Percentiles rank a stretch among this genome's conserved stretches.
phyloP scores from a whole-genome alignment of 2,113 vertebrate genomes.

The Psophia crepitans region DNA sequence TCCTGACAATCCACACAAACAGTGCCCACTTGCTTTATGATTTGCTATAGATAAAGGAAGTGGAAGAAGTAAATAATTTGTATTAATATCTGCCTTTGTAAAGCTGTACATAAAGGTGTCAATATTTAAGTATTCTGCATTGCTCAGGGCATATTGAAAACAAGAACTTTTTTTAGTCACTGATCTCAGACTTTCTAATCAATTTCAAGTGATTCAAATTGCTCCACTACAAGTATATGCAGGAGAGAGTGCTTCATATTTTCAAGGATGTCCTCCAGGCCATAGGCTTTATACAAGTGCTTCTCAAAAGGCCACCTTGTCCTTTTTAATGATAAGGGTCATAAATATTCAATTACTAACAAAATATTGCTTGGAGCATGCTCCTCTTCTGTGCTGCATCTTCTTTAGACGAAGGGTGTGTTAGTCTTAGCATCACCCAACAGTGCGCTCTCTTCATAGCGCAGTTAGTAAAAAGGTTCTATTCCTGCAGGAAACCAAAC shows the following conservation, averaged over 20 bases:
- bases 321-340: neutral
- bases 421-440: neutral
- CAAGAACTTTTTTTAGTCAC: neutral
- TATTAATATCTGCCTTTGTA: neutral
- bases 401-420: neutral
- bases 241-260: neutral
- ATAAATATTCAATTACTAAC: neutral
- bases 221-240: neutral
- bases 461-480: neutral
- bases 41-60: neutral
- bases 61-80: neutral
- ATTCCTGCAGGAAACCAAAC: neutral
- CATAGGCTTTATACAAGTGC: neutral
- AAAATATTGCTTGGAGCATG: neutral
- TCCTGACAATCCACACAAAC: neutral
- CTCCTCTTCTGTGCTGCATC: neutral
- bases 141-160: neutral
- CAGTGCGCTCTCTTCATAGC: fast-evolving
- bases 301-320: neutral
- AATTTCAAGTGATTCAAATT: neutral
- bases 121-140: neutral
- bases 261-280: neutral
- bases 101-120: neutral
- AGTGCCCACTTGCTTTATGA: neutral
- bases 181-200: neutral